phyloP scores from a whole-genome alignment of 1,140 invertebrate genomes.

The Gonioctena quinquepunctata region DNA sequence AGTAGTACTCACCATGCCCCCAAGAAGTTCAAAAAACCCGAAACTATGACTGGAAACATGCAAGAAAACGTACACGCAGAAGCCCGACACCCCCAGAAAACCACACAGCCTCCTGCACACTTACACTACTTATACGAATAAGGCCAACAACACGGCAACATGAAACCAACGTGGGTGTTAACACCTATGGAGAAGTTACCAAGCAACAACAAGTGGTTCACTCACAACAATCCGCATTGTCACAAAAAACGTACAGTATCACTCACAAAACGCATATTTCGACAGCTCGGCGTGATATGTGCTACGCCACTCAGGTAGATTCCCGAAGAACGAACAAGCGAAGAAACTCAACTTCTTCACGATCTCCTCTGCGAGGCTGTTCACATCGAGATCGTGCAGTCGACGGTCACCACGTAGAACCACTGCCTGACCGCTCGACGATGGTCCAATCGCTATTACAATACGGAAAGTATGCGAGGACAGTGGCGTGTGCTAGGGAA shows the following conservation, averaged over 20 bases:
- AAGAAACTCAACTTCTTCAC: not conserved
- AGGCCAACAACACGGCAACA: not conserved
- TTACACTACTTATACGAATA: not conserved
- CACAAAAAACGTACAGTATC: too few relatives aligned
- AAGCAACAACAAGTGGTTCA: constrained; percentile 30
- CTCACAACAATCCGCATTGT: constrained; percentile 28
- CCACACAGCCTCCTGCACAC: too few relatives aligned
- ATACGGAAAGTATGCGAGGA: constrained; percentile 25
- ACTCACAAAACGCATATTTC: too few relatives aligned
- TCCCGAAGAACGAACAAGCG: too few relatives aligned
- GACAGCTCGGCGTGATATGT: too few relatives aligned
- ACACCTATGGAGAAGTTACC: constrained; percentile 13
- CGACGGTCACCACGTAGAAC: constrained; percentile 5
- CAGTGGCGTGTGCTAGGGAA: not conserved
- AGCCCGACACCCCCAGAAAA: not conserved
- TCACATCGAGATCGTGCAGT: not conserved
- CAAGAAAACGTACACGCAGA: not conserved
- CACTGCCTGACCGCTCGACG: constrained; percentile 13
- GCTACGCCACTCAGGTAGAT: not conserved
- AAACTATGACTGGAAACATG: not conserved
- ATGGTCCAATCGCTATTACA: constrained; percentile 23
- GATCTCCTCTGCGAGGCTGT: not conserved
- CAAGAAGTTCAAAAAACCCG: too few relatives aligned
- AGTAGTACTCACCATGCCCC: too few relatives aligned
- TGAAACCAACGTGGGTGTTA: not conserved